Evolutionary conservation across 2,797 vertebrate genomes (phyloP).

Genomic region (Gallinago solitaria): DNA sequence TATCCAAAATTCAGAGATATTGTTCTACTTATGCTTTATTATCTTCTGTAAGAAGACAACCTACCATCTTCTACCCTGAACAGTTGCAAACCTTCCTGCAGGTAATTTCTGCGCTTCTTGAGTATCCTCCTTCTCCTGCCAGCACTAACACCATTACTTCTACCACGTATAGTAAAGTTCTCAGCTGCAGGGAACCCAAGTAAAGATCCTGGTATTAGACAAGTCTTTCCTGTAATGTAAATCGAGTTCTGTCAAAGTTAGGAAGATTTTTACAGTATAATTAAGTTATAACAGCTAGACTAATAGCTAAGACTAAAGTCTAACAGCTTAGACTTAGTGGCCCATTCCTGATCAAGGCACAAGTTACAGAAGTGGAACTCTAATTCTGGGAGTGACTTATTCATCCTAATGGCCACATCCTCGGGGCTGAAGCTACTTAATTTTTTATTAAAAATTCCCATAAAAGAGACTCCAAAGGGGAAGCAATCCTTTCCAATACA

Average conservation of each 20-base stretch:
- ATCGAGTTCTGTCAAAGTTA: background rate
- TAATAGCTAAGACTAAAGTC: too few species aligned
- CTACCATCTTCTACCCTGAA: background rate
- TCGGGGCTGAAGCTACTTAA: background rate
- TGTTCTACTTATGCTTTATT: background rate
- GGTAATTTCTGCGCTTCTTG: background rate
- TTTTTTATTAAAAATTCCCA: background rate
- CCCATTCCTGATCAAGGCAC: background rate
- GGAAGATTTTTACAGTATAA: background rate
- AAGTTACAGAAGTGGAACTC: background rate
- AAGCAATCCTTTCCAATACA: background rate
- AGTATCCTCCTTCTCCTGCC: background rate
- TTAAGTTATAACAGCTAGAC: background rate
- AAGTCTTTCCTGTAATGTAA: background rate
- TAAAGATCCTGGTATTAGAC: background rate
- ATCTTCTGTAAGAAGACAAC: background rate
- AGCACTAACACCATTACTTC: background rate
- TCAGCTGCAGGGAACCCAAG: background rate
- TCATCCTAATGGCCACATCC: background rate
- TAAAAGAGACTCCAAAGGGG: background rate
- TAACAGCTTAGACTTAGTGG: background rate
- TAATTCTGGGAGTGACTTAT: background rate
- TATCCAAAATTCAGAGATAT: background rate
- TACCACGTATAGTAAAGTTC: background rate
- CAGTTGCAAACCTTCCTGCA: background rate